Conservation (phyloP, 2,888 invertebrate species). For the Augochlorella aurata region DNA sequence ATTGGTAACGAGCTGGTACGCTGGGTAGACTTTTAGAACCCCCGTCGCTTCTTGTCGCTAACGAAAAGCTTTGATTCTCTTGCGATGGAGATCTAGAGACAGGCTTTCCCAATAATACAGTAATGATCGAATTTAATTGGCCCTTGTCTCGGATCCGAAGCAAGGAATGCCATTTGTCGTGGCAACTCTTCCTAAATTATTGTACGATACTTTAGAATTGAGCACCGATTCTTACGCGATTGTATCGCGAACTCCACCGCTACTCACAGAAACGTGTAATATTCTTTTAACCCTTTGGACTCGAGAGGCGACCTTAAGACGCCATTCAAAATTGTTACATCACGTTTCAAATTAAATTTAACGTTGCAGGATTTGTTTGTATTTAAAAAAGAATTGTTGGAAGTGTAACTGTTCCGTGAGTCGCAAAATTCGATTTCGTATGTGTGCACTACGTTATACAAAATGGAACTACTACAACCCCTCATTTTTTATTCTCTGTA, state of each 20-base stretch:
- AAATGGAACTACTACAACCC: too few relatives aligned
- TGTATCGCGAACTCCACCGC: not conserved
- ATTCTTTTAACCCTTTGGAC: not conserved
- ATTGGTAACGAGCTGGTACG: slow-evolving; percentile 4
- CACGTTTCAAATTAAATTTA: too few relatives aligned
- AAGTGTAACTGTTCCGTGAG: too few relatives aligned
- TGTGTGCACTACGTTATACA: too few relatives aligned
- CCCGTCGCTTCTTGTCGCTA: slow-evolving; percentile 38
- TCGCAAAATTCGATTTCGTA: too few relatives aligned
- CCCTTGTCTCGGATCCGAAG: not conserved
- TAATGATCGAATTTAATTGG: slow-evolving; percentile 3
- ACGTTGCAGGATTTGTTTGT: too few relatives aligned
- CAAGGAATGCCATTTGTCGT: not conserved
- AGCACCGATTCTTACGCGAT: not conserved
- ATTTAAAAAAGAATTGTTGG: too few relatives aligned
- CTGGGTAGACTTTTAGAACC: slow-evolving; percentile 14
- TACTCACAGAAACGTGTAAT: not conserved
- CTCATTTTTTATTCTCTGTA: too few relatives aligned
- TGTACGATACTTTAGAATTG: not conserved
- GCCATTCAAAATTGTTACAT: too few relatives aligned
- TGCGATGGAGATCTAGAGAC: not conserved
- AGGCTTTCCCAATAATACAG: not conserved
- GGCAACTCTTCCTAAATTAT: not conserved
- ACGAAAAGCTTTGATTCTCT: not conserved
- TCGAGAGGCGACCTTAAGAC: too few relatives aligned